Base-by-base conservation (phyloP, 2,113 vertebrate genomes). In the Eleginops maclovinus region DNA sequence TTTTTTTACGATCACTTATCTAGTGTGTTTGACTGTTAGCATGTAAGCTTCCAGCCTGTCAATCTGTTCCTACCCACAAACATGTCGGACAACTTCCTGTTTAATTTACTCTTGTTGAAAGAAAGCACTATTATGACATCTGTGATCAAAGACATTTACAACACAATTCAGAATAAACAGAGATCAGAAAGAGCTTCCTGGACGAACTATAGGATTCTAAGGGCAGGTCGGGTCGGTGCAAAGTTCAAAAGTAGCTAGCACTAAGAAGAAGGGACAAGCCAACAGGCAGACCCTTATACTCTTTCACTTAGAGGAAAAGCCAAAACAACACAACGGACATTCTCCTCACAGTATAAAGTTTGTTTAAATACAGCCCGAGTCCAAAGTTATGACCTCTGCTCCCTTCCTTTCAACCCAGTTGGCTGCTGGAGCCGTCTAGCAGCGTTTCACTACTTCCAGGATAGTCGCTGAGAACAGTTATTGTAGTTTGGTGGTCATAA, bases 71-170 rank as follows among this genome's bases (percentile, higher is more conserved):
- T 72, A 36, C 79, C 50, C 58, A 69, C 69, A 69, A 72, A 70
- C 54, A 58, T 44, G 77, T 17, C 75, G 19, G 79, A 71, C 54
- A 74, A 85, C 81, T 87, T 88, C 46, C 87, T 84, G 86, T 85
- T 78, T 62, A 64, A 64, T 78, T 72, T 58, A 73, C 70, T 69
- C 60, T 47, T 46, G 55, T 53, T 22, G 50, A 71, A 62, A 47
- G 77, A 83, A 79, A 62, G 65, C 58, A 14, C 54, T 53, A 51
- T 53, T 70, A 86, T 77, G 79, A 74, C 74, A 58, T 59, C 66
- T 58, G 50, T 73, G 26, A 79, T 75, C 56, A 49, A 62, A 72
- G 40, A 77, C 60, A n/a, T 41, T 58, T 56, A 31, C 15, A 49
- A 53, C 50, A 64, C 19, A 62, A 36, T 51, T 62, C 56, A 49